A percentile compares a stretch with the other conserved stretches of the same genome.
phyloP scores from a whole-genome alignment of 1,140 invertebrate species.

The Grapholita molesta region DNA sequence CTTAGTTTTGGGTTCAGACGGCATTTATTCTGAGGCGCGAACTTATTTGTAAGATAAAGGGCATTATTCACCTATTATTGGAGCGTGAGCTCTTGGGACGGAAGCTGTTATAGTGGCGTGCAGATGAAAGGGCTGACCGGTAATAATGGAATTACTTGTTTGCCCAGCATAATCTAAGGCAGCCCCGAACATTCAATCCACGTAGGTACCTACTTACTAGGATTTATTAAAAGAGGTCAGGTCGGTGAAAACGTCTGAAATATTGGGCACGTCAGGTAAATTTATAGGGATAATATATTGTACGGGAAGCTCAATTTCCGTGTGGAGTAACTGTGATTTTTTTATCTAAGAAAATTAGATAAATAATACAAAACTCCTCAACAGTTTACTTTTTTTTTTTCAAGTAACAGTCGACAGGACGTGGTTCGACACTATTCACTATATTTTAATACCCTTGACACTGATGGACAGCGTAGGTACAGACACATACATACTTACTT shows the following conservation, averaged over 20 bases:
- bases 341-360: slow-evolving; percentile 41
- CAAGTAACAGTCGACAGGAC: no score
- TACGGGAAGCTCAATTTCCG: slow-evolving; percentile 55
- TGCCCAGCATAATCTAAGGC: slow-evolving; percentile 23
- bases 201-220: slow-evolving; percentile 39
- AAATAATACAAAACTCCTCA: neutral
- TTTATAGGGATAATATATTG: slow-evolving; percentile 75
- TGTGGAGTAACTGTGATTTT: slow-evolving; percentile 61
- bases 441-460: neutral
- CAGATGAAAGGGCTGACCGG: neutral
- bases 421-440: neutral
- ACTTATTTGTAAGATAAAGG: slow-evolving; percentile 12
- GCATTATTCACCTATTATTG: slow-evolving; percentile 14
- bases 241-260: slow-evolving; percentile 71
- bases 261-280: slow-evolving; percentile 71
- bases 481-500: neutral
- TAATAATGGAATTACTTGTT: slow-evolving; percentile 16
- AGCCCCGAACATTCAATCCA: slow-evolving; percentile 32
- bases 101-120: neutral
- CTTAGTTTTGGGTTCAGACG: no score
- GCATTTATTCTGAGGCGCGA: neutral
- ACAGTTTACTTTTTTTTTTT: neutral
- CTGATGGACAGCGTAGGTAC: neutral
- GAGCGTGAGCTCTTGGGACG: neutral
- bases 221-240: slow-evolving; percentile 71